Base-by-base conservation (phyloP, 2,888 invertebrate genomes). In the Cephonodes hylas region DNA sequence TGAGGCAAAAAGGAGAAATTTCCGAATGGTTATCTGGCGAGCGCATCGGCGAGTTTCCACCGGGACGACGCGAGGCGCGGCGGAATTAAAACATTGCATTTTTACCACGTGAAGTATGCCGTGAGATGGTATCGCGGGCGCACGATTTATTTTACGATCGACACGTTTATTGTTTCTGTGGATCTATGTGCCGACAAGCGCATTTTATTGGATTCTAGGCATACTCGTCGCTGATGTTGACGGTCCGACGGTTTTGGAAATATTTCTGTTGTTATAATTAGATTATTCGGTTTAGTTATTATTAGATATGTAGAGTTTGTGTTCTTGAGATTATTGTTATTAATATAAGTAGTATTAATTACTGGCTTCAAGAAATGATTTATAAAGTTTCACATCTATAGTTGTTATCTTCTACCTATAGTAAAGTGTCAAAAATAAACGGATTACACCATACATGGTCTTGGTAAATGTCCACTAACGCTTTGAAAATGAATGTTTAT, bases 41-140 rank as follows among this genome's bases (percentile, higher is more conserved):
- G 59, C 63, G 72, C 78, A 85, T 88, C 86, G 75, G 66, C 69
- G 75, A 79, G 80, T 86, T 84, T 84, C 80, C 81, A 77, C 73
- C 70, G 79, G 72, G 70, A 62, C 66, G 66, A 64, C 59, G 31
- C 63, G 64, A 64, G 25, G 8, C 25, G 53, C 73, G 69, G 68
- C 72, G 77, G 88, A 86, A 91, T 91, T 91, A 89, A 91, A 91
- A 91, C 91, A 89, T 91, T 89, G 85, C 84, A 79, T 86, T 86
- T 85, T 85, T 85, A 79, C 73, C 70, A 72, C 69, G 72, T 74
- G 75, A 72, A 73, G 64, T 64, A 67, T 53, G 71, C 65, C 59
- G 65, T 70, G 67, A 77, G 85, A 84, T 83, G 70, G 63, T 82
- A 84, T 85, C 84, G 68, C 63, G 64, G 58, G 59, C 64, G 64